phyloP scores from a whole-genome alignment of 1,140 invertebrate genomes.

The Polyergus mexicanus region DNA sequence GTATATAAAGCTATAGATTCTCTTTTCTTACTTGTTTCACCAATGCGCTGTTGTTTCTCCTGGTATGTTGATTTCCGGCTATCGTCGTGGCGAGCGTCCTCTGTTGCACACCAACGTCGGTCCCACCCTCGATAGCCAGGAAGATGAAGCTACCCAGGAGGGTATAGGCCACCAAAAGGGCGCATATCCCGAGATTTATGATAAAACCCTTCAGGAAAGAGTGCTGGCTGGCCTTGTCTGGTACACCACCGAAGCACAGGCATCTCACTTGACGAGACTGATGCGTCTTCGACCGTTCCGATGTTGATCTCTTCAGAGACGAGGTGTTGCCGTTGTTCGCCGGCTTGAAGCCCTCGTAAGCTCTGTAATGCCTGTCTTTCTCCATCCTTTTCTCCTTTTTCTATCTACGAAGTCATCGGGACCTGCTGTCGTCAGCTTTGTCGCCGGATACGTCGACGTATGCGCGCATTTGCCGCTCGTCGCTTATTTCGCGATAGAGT shows the following conservation, averaged over 20 bases:
- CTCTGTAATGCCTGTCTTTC: conserved; percentile 83
- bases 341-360: conserved; percentile 85
- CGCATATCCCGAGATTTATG: conserved; percentile 95
- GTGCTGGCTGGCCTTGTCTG: conserved; percentile 89
- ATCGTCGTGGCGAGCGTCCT: conserved; percentile 89
- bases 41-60: conserved; percentile 84
- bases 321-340: conserved; percentile 86
- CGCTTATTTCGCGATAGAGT: neutral
- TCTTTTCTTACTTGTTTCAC: conserved; percentile 80
- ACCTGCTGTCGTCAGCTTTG: conserved; percentile 31
- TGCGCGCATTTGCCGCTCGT: conserved; percentile 43
- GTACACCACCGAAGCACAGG: conserved; percentile 89
- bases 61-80: conserved; percentile 85
- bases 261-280: conserved; percentile 86
- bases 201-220: conserved; percentile 91
- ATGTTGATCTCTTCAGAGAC: conserved; percentile 83
- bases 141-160: conserved; percentile 97
- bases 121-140: conserved; percentile 94
- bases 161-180: conserved; percentile 95
- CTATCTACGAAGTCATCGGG: conserved; percentile 49
- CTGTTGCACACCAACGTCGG: conserved; percentile 88
- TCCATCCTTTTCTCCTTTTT: conserved; percentile 73
- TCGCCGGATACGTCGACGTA: conserved; percentile 41
- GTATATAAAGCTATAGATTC: neutral
- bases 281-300: conserved; percentile 69